Evolutionary conservation across 2,888 invertebrate genomes (phyloP), one percentile per base, ranked within the genome.

Genomic region (Agonopterix heracliana): DNA sequence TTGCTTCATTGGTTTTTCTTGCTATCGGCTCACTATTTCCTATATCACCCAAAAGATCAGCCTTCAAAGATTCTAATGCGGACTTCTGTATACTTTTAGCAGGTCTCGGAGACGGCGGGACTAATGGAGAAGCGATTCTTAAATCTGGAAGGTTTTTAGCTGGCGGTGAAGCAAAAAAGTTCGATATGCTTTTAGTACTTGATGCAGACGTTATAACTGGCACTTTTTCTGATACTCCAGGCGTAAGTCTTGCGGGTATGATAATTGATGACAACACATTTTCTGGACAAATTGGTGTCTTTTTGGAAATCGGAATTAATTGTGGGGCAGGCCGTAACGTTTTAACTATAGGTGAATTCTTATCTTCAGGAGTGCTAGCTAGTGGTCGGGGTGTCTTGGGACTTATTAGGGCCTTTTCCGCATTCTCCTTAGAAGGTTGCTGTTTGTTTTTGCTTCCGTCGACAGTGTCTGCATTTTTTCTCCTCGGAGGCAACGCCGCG

Each of bases 401-500:
- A 54, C 75, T 78, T 61, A 63, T 74, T 8, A 56, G 45, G 3
- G 46, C 50, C 44, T 68, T 70, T 52, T 74, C 74, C 12, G 49
- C 44, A 7, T 57, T 60, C 44, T 71, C 68, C 49, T 70, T 74
- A n/a, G 51, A 14, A 34, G 58, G 52, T 11, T 45, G 52, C n/a
- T 61, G 55, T 45, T 68, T 64, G 47, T 64, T 65, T 50, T 68
- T 47, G 35, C 11, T 73, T 17, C 46, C 59, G n/a, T 76, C 75
- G 13, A 54, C 47, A 51, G 56, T 68, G 38, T 78, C 82, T 14
- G 61, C 67, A 64, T 81, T 83, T 66, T 80, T 81, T 64, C 85
- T 73, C 52, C 85, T 77, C 26, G 90, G 89, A 43, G 93, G 92
- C 56, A 94, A 87, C 54, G 93, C 92, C 43, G 93, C 93, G 61